These are phyloP conservation scores for Stegophylla sp. DNA, from an alignment of 2,888 invertebrate species.

Conservation along the genomic window DNA sequence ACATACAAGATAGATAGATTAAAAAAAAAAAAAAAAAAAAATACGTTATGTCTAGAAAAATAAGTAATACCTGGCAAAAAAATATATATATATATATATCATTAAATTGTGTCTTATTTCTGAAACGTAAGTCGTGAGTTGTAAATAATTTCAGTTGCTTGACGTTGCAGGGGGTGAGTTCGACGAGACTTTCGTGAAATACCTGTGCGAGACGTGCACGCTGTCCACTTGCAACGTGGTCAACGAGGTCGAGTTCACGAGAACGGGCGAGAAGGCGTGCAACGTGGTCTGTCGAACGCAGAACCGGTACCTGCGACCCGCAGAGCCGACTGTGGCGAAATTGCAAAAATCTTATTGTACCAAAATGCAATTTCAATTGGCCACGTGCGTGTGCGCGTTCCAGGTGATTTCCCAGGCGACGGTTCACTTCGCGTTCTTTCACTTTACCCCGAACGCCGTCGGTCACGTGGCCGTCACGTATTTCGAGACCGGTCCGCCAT, in stretches of 20 bases:
- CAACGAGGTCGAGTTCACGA: background rate
- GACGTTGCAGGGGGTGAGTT: background rate
- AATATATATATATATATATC: too few relatives aligned
- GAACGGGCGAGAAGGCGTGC: background rate
- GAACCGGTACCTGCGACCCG: background rate
- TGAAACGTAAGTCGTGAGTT: too few relatives aligned
- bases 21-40: too few relatives aligned
- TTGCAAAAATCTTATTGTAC: background rate
- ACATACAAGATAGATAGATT: too few relatives aligned
- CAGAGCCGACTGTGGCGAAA: background rate
- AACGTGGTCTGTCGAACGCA: background rate
- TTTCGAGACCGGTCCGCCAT: background rate
- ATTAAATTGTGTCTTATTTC: too few relatives aligned
- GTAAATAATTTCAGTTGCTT: too few relatives aligned
- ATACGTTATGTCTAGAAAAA: too few relatives aligned
- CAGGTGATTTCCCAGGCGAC: background rate
- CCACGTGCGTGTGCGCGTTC: slow-evolving; percentile 8
- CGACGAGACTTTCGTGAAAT: background rate
- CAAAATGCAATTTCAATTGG: background rate
- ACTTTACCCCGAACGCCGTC: background rate
- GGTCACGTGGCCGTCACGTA: background rate
- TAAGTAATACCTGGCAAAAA: too few relatives aligned
- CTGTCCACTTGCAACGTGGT: background rate
- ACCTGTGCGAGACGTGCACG: background rate
- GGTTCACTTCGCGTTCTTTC: background rate